These are phyloP conservation scores for Chelonia mydas DNA, from an alignment of 2,797 vertebrate species.

Conservation along the genomic window DNA sequence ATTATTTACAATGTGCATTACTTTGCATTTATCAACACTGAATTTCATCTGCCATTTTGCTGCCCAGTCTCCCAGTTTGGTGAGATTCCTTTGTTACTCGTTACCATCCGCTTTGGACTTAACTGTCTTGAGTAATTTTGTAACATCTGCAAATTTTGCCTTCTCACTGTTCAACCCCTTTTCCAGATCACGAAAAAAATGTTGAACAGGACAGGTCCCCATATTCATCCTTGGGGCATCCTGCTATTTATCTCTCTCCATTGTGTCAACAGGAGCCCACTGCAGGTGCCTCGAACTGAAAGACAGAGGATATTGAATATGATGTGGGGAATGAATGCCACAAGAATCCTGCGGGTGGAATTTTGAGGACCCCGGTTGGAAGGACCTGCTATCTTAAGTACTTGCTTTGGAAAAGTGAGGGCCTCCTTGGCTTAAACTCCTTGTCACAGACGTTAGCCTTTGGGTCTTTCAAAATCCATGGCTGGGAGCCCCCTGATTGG, in stretches of 20 bases:
- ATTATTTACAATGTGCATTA: background rate
- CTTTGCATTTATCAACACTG: background rate
- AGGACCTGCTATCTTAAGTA: background rate
- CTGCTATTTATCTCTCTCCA: background rate
- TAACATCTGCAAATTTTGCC: background rate
- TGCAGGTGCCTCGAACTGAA: background rate
- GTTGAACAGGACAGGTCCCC: background rate
- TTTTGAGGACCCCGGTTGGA: background rate
- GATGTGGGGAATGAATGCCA: background rate
- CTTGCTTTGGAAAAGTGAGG: background rate
- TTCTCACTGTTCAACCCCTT: background rate
- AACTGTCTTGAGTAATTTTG: too few relatives aligned
- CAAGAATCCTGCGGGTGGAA: background rate
- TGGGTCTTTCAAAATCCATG: background rate
- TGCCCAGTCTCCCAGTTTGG: background rate
- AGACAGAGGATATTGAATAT: background rate
- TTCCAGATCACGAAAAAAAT: background rate
- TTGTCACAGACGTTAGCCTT: background rate
- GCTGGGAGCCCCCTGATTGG: background rate
- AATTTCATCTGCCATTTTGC: background rate
- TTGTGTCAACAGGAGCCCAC: background rate
- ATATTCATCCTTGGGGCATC: background rate
- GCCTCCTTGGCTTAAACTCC: background rate
- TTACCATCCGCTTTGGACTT: background rate
- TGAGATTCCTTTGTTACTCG: background rate